Base-by-base conservation (phyloP, 2,888 invertebrate genomes). In the Diaperis boleti region DNA sequence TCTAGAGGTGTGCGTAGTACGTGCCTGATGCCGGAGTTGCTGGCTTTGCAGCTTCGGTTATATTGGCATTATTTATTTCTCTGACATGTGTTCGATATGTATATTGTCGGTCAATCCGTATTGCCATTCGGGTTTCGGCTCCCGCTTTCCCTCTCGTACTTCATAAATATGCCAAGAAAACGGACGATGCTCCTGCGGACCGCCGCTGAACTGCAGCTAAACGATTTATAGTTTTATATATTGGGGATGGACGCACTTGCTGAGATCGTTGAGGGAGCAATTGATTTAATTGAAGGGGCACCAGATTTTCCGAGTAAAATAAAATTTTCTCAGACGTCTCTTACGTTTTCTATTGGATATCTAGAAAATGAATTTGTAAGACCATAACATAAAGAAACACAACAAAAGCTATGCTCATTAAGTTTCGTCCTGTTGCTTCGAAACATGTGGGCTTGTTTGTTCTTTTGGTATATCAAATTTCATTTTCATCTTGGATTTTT, bases 1-100 rank as follows among this genome's bases (percentile, higher is more conserved):
- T 41, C 18, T 31, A 33, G 44, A 59, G 59, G 64, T 64, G 64
- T 56, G 64, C 59, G 57, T 62, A 18, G 52, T 47, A 62, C 65
- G 65, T 65, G 65, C 62, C 62, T 61, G 62, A 62, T 50, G 62
- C 63, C 56, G 62, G 63, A 70, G 65, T 66, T 66, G 68, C 70
- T 68, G 66, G 55, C 52, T 35, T 49, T 22, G 60, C 68, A 68
- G 49, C 60, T 29, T 60, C 68, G 69, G 61, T 57, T 68, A 64
- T 77, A 79, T 79, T 79, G 79, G 77, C 78, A 76, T 79, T 79
- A 79, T 79, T 79, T 79, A 79, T 79, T 78, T 75, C 77, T 72
- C 72, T 77, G 79, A 79, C 79, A 79, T 80, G 78, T 80, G 79
- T 78, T 79, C 79, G 79, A 79, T 79, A 79, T 79, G 78, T 80